A percentile compares a stretch with the other conserved stretches of the same genome.
These are phyloP conservation scores for Teinopalpus imperialis DNA, from an alignment of 2,888 invertebrate genomes.

Conservation along the genomic window DNA sequence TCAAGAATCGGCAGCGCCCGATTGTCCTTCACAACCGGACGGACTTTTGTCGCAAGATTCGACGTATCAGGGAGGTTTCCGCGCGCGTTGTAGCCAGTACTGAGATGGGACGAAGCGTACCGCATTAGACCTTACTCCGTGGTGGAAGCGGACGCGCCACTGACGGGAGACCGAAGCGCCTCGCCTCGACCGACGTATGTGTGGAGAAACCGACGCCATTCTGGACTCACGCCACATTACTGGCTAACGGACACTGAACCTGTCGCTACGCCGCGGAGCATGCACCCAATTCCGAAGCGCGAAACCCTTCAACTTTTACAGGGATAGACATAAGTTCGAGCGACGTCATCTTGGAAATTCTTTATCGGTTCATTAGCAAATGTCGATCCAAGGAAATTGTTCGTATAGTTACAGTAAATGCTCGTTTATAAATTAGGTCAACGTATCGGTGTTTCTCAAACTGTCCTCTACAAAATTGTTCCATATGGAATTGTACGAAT, in stretches of 20 bases:
- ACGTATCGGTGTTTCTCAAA: slow-evolving; percentile 7
- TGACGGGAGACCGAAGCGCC: slow-evolving; percentile 42
- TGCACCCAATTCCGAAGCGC: slow-evolving; percentile 15
- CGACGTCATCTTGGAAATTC: slow-evolving; percentile 20
- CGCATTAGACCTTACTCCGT: slow-evolving; percentile 51
- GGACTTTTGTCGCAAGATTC: slow-evolving; percentile 96
- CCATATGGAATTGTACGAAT: slow-evolving; percentile 15
- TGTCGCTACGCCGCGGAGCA: slow-evolving; percentile 21
- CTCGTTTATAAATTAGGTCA: slow-evolving; percentile 8
- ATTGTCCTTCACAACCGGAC: slow-evolving; percentile 96
- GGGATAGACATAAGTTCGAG: slow-evolving; percentile 24
- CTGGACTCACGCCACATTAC: background rate
- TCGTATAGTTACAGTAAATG: slow-evolving; percentile 13
- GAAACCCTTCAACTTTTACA: slow-evolving; percentile 20
- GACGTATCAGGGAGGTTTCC: slow-evolving; percentile 89
- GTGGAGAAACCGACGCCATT: background rate
- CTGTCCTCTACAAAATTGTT: slow-evolving; percentile 8
- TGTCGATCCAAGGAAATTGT: slow-evolving; percentile 15
- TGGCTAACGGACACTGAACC: slow-evolving; percentile 6
- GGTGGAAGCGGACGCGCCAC: slow-evolving; percentile 46
- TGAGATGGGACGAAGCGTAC: slow-evolving; percentile 91
- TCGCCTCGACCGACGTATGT: slow-evolving; percentile 8
- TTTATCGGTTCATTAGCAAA: slow-evolving; percentile 17
- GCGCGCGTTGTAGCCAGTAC: slow-evolving; percentile 86
- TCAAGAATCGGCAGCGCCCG: slow-evolving; percentile 92